Evolutionary conservation across 1,140 invertebrate species (phyloP).

Genomic region (Sarcophaga peregrina): DNA sequence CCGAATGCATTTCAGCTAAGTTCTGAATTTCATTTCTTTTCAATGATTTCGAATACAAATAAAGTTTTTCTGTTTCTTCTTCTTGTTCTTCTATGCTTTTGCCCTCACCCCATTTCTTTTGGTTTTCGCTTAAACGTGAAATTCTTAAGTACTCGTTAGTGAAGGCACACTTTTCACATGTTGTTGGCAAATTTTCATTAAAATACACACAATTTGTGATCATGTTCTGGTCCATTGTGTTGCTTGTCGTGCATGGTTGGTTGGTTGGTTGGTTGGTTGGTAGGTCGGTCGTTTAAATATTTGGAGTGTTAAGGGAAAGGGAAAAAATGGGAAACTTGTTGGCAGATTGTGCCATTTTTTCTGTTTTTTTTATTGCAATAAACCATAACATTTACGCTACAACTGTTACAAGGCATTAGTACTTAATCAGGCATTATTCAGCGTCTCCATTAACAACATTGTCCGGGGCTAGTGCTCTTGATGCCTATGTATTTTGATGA

Average conservation of each 20-base stretch:
- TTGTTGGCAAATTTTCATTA: slow-evolving; percentile 40
- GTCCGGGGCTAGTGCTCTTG: too few relatives aligned
- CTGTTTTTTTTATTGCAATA: too few relatives aligned
- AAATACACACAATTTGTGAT: not conserved
- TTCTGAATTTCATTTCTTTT: too few relatives aligned
- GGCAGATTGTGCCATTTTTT: slow-evolving; percentile 25
- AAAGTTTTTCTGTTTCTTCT: not conserved
- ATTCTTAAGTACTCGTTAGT: slow-evolving; percentile 38
- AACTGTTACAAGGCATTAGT: slow-evolving; percentile 36
- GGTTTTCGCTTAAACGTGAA: not conserved
- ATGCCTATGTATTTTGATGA: slow-evolving; percentile 3
- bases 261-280: too few relatives aligned
- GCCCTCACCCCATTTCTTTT: not conserved
- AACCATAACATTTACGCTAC: slow-evolving; percentile 28
- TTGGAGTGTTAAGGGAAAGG: too few relatives aligned
- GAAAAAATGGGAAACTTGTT: slow-evolving; percentile 16
- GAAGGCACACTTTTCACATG: slow-evolving; percentile 41
- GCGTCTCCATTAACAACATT: not conserved
- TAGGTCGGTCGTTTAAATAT: too few relatives aligned
- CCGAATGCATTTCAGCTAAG: too few relatives aligned
- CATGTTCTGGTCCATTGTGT: not conserved
- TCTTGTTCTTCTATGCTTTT: too few relatives aligned
- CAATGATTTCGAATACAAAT: too few relatives aligned
- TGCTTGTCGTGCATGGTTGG: not conserved
- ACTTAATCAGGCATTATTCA: slow-evolving; percentile 27